These are phyloP conservation scores for Drosophila santomea DNA, from an alignment of 1,140 invertebrate genomes.

Conservation along the genomic window DNA sequence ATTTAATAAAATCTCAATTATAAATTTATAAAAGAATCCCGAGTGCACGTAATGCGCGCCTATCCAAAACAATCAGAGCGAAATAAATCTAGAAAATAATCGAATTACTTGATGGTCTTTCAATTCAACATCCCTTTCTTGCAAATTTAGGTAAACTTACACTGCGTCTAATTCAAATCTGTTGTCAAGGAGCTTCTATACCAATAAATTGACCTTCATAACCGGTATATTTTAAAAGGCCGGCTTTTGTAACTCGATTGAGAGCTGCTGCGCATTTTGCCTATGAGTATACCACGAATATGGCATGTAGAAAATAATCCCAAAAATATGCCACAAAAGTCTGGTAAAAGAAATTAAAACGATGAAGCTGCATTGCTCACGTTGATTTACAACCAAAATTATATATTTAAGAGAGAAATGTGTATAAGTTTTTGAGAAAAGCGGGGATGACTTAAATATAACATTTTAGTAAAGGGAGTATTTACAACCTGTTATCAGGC, in stretches of 20 bases:
- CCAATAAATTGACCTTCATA: too few species aligned
- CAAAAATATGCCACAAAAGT: not conserved
- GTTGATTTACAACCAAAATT: not conserved
- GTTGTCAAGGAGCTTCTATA: too few species aligned
- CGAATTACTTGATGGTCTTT: constrained; percentile 22
- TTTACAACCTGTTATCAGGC: too few species aligned
- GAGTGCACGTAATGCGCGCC: constrained; percentile 57
- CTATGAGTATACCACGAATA: constrained; percentile 10
- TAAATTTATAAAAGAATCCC: constrained; percentile 43
- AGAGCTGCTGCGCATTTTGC: not conserved
- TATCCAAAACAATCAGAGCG: constrained; percentile 74
- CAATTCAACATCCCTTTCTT: not conserved
- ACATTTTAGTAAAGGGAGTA: too few species aligned
- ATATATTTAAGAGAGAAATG: not conserved
- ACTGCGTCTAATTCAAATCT: too few species aligned
- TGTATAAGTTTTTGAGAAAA: not conserved
- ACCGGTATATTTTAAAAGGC: too few species aligned
- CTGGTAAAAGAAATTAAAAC: not conserved
- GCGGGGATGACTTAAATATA: too few species aligned
- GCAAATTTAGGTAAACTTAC: too few species aligned
- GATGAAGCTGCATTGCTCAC: not conserved
- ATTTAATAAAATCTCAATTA: constrained; percentile 36
- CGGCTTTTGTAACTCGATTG: too few species aligned
- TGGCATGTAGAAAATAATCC: not conserved
- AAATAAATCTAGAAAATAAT: constrained; percentile 77